Evolutionary conservation across 2,113 vertebrate genomes (phyloP).

Genomic region (Nyctibius bracteatus): DNA sequence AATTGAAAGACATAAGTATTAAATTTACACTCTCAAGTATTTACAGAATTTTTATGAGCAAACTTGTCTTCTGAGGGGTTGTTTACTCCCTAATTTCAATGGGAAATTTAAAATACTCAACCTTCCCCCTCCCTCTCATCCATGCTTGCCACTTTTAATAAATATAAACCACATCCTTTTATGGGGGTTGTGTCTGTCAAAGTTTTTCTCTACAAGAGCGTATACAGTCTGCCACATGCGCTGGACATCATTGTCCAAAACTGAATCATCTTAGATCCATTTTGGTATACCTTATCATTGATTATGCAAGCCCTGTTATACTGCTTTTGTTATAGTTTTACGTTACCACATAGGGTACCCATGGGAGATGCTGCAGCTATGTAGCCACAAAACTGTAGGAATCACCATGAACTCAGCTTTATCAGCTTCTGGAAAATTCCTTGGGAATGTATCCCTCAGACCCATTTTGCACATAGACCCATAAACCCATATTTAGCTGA

Average conservation of each 20-base stretch:
- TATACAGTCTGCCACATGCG: not conserved
- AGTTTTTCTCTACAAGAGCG: not conserved
- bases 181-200: not conserved
- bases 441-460: not conserved
- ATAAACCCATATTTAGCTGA: not conserved
- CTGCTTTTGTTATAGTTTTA: not conserved
- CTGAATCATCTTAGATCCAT: not conserved
- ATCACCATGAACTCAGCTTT: not conserved
- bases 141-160: not conserved
- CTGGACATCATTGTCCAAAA: not conserved
- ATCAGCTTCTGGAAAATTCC: not conserved
- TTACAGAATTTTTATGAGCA: not conserved
- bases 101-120: not conserved
- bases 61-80: not conserved
- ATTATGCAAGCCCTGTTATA: not conserved
- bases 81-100: not conserved
- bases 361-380: not conserved
- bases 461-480: not conserved
- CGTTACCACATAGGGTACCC: not conserved
- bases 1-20: not conserved
- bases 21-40: not conserved
- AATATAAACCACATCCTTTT: not conserved
- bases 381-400: not conserved
- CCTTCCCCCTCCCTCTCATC: rapidly evolving
- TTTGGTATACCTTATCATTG: not conserved